Evolutionary conservation across 30 jellyfish, hydroid and myxozoan genomes (phyloP), one percentile per base, ranked within the genome.

Genomic region (Hydractinia symbiolongicarpus): DNA sequence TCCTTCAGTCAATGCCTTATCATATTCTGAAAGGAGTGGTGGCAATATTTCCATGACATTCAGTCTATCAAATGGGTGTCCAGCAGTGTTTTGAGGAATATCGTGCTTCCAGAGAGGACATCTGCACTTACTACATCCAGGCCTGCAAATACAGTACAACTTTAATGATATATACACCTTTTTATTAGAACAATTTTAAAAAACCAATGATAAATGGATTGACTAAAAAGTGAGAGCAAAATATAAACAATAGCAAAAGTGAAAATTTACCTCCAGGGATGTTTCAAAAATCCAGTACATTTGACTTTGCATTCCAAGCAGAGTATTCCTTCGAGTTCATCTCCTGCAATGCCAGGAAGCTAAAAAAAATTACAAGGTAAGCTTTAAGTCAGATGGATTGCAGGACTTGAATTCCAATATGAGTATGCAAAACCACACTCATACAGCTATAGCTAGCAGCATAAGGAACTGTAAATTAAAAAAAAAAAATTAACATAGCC

Each of bases 91-190:
- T 21, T 75, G 90, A 7, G 95, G 95, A 15, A 93, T 72, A 20
- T 93, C 96, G 71, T 93, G 98, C 40, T 88, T 91, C 98, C 98
- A 93, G 15, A 88, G 69, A 5, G 96, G 91, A 87, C 98, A 93
- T 64, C 81, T 93, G 86, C 98, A 93, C 70, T 93, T 93, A 11
- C 95, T 95, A 87, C 98, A 93, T 60, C 98, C 95, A 60, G 96
- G 83, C 86, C 98, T 93, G 74, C 13, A 74, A 76, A 51, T 55
- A 30, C 44, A 30, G 44, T 30, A 30, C 61, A 56, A 8, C 10
- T 8, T 40, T n/a, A 10, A 77, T 8, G 10, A 16, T 52, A 14
- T 14, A 53, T 3, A 30, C 44, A 58, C 19, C 19, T 58, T 58
- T 58, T 11, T 1, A 58, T 11, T 11, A 58, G 69, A 58, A 58